Evolutionary conservation across 2,113 vertebrate genomes (phyloP), one percentile per base, ranked within the genome.

Genomic region (Eidolon helvum): DNA sequence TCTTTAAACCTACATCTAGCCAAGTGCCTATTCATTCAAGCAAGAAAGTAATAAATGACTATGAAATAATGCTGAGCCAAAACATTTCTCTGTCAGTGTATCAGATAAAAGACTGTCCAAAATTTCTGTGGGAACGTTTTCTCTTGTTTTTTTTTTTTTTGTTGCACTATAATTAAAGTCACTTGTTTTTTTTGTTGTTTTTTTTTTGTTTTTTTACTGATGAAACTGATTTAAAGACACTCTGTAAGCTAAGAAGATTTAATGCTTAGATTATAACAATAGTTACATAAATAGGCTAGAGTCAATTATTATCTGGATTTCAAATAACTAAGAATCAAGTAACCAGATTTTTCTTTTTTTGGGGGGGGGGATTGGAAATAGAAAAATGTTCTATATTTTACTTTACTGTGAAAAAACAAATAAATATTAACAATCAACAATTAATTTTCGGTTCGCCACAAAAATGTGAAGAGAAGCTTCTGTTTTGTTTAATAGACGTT

Each of bases 181-280:
- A n/a, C n/a, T n/a, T n/a, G n/a, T 11, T 50, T 50, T 2, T 50
- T 48, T 48, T 50, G 43, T 43, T 74, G 10, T 10, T 45, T 50
- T 16, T 50, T 15, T 16, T 50, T 50, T 50, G 4, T 50, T 50
- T 50, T 15, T 50, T 50, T 16, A 91, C 66, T 21, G 88, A 94
- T 68, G 90, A 74, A 53, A 78, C 63, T 26, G 97, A 94, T 61
- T 84, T 93, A 48, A 82, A 79, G 83, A 82, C 7, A 16, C 43
- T 35, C 35, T 86, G 78, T 82, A 95, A 65, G 33, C 91, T 97
- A 28, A 94, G 50, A 94, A 89, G 90, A 95, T 92, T 94, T 90
- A 4, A 94, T 65, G 96, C 66, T 79, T 21, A 96, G 43, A 96
- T 94, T 6, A 68, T 48, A 96, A 96, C 94, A 97, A 30, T 3